These are phyloP conservation scores for Drosophila bipectinata DNA, from an alignment of 1,140 invertebrate species.

Conservation along the genomic window DNA sequence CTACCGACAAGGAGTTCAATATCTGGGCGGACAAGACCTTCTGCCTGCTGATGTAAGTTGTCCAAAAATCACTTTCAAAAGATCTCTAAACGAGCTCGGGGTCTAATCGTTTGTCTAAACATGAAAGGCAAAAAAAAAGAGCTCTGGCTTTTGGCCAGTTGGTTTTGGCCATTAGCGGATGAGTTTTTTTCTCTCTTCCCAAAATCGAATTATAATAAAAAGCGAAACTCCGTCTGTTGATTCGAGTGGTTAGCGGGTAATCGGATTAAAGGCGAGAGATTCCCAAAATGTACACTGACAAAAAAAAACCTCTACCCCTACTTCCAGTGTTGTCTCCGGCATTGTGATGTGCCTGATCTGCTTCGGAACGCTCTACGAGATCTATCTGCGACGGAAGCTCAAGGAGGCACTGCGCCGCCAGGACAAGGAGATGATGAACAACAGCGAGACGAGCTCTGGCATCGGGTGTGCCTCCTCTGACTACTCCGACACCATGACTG, in stretches of 20 bases:
- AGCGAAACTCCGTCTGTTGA: constrained; percentile 42
- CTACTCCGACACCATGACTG: constrained; percentile 76
- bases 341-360: constrained; percentile 86
- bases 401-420: constrained; percentile 71
- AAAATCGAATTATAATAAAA: constrained; percentile 45
- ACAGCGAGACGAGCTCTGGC: constrained; percentile 83
- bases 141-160: constrained; percentile 22
- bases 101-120: constrained; percentile 29
- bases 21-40: constrained; percentile 89
- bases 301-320: background rate
- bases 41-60: constrained; percentile 88
- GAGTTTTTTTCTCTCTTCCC: constrained; percentile 6
- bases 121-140: background rate
- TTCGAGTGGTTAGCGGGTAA: constrained; percentile 16
- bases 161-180: constrained; percentile 42
- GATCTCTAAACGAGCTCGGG: background rate
- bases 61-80: constrained; percentile 22
- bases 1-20: constrained; percentile 87
- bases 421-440: constrained; percentile 82
- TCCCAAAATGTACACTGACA: constrained; percentile 3
- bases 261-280: constrained; percentile 17
- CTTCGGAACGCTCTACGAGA: constrained; percentile 87
- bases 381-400: constrained; percentile 84
- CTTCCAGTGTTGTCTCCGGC: constrained; percentile 85
- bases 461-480: constrained; percentile 84